Evolutionary conservation across 2,888 invertebrate species (phyloP), one percentile per base, ranked within the genome.

Genomic region (Amphipyra berbera): DNA sequence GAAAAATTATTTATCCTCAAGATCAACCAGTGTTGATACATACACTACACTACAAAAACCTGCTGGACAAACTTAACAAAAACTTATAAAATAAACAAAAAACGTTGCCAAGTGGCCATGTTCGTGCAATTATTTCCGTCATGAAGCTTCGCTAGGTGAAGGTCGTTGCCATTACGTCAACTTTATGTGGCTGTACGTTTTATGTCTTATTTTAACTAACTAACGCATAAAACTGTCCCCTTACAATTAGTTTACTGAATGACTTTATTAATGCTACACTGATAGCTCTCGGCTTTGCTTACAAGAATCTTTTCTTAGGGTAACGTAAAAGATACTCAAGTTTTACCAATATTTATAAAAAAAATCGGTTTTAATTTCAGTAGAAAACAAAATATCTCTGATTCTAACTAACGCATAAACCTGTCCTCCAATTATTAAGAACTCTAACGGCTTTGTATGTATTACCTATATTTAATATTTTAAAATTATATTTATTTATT

Each of bases 101-200:
- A 67, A 70, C 30, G 30, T 30, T 6, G 6, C 30, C 30, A 30
- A 75, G 72, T 80, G 69, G 73, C 73, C 79, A 79, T 76, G 82
- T 83, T 69, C 79, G 61, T 74, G 76, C 79, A 83, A 88, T 89
- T 85, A 88, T 86, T 86, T 88, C 85, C 83, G 79, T 81, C 81
- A 77, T 82, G 76, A 64, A 63, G 57, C 68, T 57, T 64, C 68
- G 76, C 73, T 81, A 69, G 86, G 84, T 86, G 89, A 90, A 90
- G 90, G 90, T 81, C 84, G 73, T 6, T 40, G 50, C 42, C 30
- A 67, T 88, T 82, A 85, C 86, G 84, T 88, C 81, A 84, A 52
- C 49, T 64, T 69, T 61, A 73, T 81, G 68, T 62, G 55, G 68
- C 73, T 74, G 69, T 80, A 70, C 69, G 71, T 74, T 82, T 78